Base-by-base conservation (phyloP, 1,140 invertebrate genomes). In the Arion vulgaris region DNA sequence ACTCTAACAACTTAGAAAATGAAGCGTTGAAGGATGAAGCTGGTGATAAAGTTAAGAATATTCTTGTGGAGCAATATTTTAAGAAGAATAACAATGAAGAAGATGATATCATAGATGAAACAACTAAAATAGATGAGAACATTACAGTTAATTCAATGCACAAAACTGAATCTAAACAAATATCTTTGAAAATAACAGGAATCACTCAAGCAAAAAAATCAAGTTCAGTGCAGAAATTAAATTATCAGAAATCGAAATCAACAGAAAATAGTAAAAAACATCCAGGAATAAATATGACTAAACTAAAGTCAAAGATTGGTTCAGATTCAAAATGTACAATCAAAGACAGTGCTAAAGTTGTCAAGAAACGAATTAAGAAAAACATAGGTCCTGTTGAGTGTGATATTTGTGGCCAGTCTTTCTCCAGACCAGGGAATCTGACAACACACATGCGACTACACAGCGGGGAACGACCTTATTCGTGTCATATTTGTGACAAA, bases 371-470 rank as follows among this genome's bases (percentile, higher is more conserved):
- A 45, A 5, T 5, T n/a, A 72, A 41, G n/a, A n/a, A 7, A 72
- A 39, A 41, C 1, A 72, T 41, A 41, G 41, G 71, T 26, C 32
- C 45, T 4, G 32, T 49, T 32, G 45, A 66, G 28, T 78, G 76
- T n/a, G 28, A 39, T 38, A 23, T 62, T n/a, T 78, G 76, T 78
- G 76, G 76, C 13, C 76, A 62, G n/a, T 39, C 19, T 26, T 78
- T 78, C 26, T 78, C 76, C 9, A 2, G 57, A 39, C 34, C 32
- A 45, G 76, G 57, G 9, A 78, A 66, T 53, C 57, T 78, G 0
- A 66, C n/a, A 1, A 78, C 76, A 15, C 76, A 78, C n/a, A 57
- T 62, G 57, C 2, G 76, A 15, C 57, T 78, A 5, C 76, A 62
- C 57, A 66, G 34, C 49, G 76, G 76, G 13, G 51, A 57, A 28